Percentiles rank a stretch among this genome's conserved stretches.
phyloP scores from a whole-genome alignment of 1,140 invertebrate genomes.

The Stegodyphus dumicola region DNA sequence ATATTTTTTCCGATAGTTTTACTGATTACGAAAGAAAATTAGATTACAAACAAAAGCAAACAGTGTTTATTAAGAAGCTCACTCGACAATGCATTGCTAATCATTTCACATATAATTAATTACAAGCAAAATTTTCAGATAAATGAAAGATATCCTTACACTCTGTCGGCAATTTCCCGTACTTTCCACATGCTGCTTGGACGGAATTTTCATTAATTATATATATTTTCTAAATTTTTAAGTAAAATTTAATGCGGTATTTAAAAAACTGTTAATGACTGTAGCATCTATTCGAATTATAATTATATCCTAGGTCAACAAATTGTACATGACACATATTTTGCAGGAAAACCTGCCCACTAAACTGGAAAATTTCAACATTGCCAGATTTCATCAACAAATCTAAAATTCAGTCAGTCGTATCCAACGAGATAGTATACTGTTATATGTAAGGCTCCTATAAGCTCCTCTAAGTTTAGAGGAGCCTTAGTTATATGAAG shows the following conservation, averaged over 20 bases:
- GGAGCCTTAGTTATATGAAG: too few species aligned
- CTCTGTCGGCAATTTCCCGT: constrained; percentile 92
- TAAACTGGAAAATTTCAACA: not conserved
- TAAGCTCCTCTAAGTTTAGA: too few species aligned
- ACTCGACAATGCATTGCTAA: not conserved
- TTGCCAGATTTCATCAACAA: constrained; percentile 5
- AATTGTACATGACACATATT: constrained; percentile 52
- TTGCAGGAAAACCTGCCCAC: constrained; percentile 44
- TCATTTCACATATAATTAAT: not conserved
- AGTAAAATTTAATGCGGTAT: not conserved
- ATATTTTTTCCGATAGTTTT: not conserved
- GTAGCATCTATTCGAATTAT: constrained; percentile 4
- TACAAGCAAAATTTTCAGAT: constrained; percentile 26
- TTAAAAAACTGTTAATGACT: constrained; percentile 13
- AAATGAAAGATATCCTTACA: constrained; percentile 76
- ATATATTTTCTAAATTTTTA: constrained; percentile 3
- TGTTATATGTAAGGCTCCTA: too few species aligned
- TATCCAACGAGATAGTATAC: too few species aligned
- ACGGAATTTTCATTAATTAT: constrained; percentile 34
- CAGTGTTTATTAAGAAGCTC: not conserved
- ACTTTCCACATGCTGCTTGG: constrained; percentile 81
- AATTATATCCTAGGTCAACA: constrained; percentile 37
- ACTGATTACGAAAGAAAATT: constrained; percentile 6
- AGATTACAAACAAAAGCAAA: constrained; percentile 2
- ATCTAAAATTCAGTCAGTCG: too few species aligned